phyloP scores from a whole-genome alignment of 2,888 invertebrate genomes.

The Bellardia bayeri region DNA sequence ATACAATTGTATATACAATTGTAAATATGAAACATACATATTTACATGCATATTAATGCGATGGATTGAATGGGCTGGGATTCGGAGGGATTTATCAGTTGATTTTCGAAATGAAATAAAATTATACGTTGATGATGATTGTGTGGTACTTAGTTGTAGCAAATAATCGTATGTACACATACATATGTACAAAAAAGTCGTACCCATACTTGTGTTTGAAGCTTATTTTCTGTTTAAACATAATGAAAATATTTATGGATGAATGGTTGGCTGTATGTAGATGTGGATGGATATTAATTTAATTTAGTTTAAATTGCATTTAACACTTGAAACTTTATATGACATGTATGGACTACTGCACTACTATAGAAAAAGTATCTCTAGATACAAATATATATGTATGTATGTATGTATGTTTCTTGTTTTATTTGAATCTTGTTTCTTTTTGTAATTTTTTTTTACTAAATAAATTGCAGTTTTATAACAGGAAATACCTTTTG shows the following conservation, averaged over 20 bases:
- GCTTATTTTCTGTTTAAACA: background rate
- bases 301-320: slow-evolving; percentile 71
- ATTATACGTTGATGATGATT: background rate
- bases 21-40: background rate
- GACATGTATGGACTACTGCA: slow-evolving; percentile 52
- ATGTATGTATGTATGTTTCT: background rate
- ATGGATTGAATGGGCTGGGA: slow-evolving; percentile 26
- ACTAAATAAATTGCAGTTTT: slow-evolving; percentile 70
- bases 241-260: background rate
- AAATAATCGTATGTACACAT: background rate
- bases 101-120: slow-evolving; percentile 43
- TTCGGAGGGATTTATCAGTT: slow-evolving; percentile 54
- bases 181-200: background rate
- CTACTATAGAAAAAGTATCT: slow-evolving; percentile 27
- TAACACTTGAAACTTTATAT: slow-evolving; percentile 63
- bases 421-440: slow-evolving; percentile 61
- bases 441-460: slow-evolving; percentile 35
- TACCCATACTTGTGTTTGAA: background rate
- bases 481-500: slow-evolving; percentile 73
- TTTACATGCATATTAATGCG: slow-evolving; percentile 10
- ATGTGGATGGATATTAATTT: slow-evolving; percentile 60
- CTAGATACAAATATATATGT: background rate
- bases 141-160: slow-evolving; percentile 11
- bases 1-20: slow-evolving; percentile 16
- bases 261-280: background rate